phyloP scores from a whole-genome alignment of 2,113 vertebrate genomes.

The Larimichthys crocea region DNA sequence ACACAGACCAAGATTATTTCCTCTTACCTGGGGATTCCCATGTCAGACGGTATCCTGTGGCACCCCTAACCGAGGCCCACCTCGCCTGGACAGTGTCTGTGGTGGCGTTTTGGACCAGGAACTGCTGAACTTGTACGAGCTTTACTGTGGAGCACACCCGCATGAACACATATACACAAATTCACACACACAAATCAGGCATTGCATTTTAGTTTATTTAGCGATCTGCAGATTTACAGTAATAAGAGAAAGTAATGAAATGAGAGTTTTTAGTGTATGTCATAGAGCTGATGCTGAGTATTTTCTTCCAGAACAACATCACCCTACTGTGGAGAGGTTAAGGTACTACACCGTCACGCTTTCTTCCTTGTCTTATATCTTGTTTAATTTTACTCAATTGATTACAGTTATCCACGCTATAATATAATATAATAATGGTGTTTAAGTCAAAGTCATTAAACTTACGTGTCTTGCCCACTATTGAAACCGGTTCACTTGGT shows the following conservation, averaged over 20 bases:
- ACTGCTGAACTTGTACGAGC: conserved; percentile 83
- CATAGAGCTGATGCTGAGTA: background rate
- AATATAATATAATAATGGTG: background rate
- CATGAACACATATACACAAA: background rate
- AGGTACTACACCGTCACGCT: conserved; percentile 44
- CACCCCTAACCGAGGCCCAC: conserved; percentile 87
- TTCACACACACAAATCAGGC: background rate
- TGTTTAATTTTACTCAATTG: background rate
- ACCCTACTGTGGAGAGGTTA: conserved; percentile 52
- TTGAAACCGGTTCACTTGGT: conserved; percentile 82
- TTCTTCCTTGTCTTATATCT: background rate
- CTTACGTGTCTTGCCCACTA: conserved; percentile 88
- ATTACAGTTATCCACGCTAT: background rate
- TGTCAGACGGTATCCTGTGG: conserved; percentile 90
- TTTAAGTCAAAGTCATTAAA: conserved; percentile 9
- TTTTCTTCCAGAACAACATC: conserved; percentile 35
- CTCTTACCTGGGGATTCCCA: conserved; percentile 87
- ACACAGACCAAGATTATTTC: background rate
- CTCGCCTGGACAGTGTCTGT: conserved; percentile 88
- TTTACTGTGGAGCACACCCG: conserved; percentile 84
- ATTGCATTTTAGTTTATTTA: background rate
- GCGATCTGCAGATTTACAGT: background rate
- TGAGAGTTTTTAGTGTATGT: background rate
- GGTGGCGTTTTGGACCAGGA: conserved; percentile 89
- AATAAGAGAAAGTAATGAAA: background rate